Evolutionary conservation across 2,888 invertebrate genomes (phyloP), one percentile per base, ranked within the genome.

Genomic region (Oscheius sp.): DNA sequence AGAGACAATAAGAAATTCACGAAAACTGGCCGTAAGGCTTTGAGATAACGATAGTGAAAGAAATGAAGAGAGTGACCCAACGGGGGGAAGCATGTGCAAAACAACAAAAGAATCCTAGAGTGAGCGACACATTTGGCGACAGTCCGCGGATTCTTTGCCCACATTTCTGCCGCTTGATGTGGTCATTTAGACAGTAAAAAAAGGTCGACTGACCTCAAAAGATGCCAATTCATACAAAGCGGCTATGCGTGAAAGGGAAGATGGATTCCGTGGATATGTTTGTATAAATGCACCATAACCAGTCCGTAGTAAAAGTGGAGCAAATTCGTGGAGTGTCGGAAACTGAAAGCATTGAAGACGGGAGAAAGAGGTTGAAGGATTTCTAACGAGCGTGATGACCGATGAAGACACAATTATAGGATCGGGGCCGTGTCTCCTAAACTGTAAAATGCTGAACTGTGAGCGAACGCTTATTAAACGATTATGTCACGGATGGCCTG

Each of bases 1-100:
- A 66, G 66, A 66, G 66, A 66, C 66, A 66, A 49, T 66, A 66
- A 66, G 66, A 66, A 66, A 66, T 35, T 49, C 66, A 66, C 52
- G 66, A 66, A 66, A 66, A 66, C 66, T 66, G 66, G 66, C 66
- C 52, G 23, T 16, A 27, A 46, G 66, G 66, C 66, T 35, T 7
- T 16, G 16, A 49, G 66, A 66, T 66, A 66, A 49, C 66, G 66
- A 66, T 66, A 66, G 66, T 61, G 61, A 45, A 27, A 35, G 35
- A 35, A 35, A 35, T 18, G 13, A 45, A 52, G 66, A 66, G 66
- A 66, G 27, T 66, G 66, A 66, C 66, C 66, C 66, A 18, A n/a
- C 35, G 35, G 35, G 52, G 52, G 27, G 49, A 27, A 46, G 64
- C 21, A n/a, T 64, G 49, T 46, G 66, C 66, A 66, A 66, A 52